phyloP scores from a whole-genome alignment of 2,113 vertebrate species.

The Brachypodius melanocephalos region DNA sequence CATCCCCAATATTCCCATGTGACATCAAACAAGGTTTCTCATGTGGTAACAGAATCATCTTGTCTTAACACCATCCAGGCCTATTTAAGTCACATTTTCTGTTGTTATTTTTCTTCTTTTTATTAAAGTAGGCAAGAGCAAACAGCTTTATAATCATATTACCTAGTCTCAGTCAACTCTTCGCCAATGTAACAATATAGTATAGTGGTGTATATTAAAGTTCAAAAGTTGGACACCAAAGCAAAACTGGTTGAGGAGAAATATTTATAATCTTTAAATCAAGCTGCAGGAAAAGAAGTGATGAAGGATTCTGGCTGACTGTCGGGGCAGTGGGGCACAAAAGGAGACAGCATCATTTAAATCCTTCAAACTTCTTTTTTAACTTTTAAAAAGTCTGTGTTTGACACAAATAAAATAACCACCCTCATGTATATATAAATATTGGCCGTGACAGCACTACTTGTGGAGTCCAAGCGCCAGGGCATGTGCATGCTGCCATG shows the following conservation, averaged over 20 bases:
- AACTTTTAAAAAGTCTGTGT: background rate
- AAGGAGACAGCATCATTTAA: background rate
- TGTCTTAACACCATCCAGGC: background rate
- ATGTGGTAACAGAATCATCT: background rate
- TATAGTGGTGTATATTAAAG: background rate
- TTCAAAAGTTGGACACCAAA: slow-evolving; percentile 1
- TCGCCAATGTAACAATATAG: background rate
- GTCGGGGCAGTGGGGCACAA: background rate
- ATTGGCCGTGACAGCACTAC: background rate
- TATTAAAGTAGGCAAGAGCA: background rate
- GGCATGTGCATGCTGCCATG: no score
- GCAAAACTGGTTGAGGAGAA: background rate
- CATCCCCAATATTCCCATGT: background rate
- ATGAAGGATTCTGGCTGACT: background rate
- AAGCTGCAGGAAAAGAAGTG: background rate
- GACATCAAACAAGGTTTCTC: background rate
- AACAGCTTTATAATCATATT: slow-evolving; percentile 1
- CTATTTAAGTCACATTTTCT: background rate
- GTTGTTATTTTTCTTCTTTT: background rate
- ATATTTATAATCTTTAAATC: background rate
- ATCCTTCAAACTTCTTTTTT: background rate
- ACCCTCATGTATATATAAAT: background rate
- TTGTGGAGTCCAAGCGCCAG: background rate
- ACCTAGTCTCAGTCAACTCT: background rate
- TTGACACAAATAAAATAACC: background rate